A percentile compares a stretch with the other conserved stretches of the same genome.
These are phyloP conservation scores for Colius striatus DNA, from an alignment of 2,113 vertebrate species.

Conservation along the genomic window DNA sequence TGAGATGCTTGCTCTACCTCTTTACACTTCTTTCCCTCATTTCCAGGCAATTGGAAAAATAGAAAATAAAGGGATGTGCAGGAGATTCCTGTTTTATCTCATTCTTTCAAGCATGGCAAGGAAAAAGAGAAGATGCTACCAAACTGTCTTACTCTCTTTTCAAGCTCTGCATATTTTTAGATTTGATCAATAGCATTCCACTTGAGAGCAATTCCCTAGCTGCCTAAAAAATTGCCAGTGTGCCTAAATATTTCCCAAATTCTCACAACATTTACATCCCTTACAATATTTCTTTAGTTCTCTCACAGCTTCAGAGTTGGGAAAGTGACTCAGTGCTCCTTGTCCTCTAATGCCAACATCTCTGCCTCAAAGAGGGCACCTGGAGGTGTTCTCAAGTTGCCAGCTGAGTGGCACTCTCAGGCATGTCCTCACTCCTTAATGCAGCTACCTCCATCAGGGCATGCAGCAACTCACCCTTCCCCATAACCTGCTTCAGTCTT, in stretches of 20 bases:
- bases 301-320: background rate
- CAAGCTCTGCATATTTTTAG: background rate
- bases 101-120: background rate
- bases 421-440: background rate
- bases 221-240: background rate
- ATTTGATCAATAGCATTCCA: background rate
- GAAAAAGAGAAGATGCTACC: background rate
- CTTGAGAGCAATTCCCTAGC: background rate
- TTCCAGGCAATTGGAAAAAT: background rate
- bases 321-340: background rate
- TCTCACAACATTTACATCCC: background rate
- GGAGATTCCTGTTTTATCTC: conserved; percentile 6
- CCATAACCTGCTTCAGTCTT: background rate
- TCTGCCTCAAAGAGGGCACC: fast-evolving
- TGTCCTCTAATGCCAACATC: background rate
- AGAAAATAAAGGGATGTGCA: background rate
- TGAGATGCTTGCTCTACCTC: background rate
- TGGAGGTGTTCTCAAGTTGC: background rate
- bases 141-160: background rate
- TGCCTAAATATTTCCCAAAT: background rate
- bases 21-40: background rate
- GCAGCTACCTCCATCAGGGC: background rate
- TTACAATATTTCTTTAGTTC: background rate
- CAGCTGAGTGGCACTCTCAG: background rate
- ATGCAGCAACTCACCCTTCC: background rate